A percentile compares a stretch with the other conserved stretches of the same genome.
Evolutionary conservation across 2,797 vertebrate species (phyloP).

Genomic region (Siniperca undulata): DNA sequence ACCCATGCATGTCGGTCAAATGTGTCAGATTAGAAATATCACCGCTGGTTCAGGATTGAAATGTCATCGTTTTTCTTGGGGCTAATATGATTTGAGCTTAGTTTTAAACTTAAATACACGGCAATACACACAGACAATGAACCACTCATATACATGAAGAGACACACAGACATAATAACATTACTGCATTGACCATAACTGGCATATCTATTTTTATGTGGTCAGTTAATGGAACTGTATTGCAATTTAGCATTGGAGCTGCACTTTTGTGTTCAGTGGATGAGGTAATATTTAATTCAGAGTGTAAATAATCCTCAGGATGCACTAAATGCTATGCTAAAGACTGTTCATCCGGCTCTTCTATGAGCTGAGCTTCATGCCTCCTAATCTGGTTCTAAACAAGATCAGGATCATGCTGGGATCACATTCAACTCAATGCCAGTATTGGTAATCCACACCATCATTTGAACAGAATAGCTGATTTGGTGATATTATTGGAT

Average conservation of each 20-base stretch:
- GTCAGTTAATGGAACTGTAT: not conserved
- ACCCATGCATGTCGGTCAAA: slow-evolving; percentile 24
- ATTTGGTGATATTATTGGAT: slow-evolving; percentile 45
- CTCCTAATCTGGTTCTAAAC: slow-evolving; percentile 80
- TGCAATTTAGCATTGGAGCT: slow-evolving; percentile 4
- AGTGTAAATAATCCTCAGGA: slow-evolving; percentile 64
- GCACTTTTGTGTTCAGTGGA: slow-evolving; percentile 10
- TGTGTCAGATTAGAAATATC: slow-evolving; percentile 26
- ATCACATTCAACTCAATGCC: slow-evolving; percentile 71
- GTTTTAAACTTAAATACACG: slow-evolving; percentile 16
- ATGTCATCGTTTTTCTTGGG: slow-evolving; percentile 10
- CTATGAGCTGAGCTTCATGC: slow-evolving; percentile 57
- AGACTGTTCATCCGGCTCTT: slow-evolving; percentile 58
- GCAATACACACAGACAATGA: not conserved
- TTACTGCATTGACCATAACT: slow-evolving; percentile 7
- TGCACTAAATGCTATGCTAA: slow-evolving; percentile 43
- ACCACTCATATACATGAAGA: not conserved
- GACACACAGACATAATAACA: not conserved
- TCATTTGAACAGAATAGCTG: slow-evolving; percentile 58
- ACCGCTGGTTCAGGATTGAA: not conserved
- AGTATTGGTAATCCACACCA: slow-evolving; percentile 72
- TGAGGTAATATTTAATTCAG: slow-evolving; percentile 25
- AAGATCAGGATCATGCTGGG: slow-evolving; percentile 77
- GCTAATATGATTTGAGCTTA: not conserved
- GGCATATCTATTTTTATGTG: not conserved